Base-by-base conservation (phyloP, 92 coral and sea anemone species). In the Palythoa grandiflora region DNA sequence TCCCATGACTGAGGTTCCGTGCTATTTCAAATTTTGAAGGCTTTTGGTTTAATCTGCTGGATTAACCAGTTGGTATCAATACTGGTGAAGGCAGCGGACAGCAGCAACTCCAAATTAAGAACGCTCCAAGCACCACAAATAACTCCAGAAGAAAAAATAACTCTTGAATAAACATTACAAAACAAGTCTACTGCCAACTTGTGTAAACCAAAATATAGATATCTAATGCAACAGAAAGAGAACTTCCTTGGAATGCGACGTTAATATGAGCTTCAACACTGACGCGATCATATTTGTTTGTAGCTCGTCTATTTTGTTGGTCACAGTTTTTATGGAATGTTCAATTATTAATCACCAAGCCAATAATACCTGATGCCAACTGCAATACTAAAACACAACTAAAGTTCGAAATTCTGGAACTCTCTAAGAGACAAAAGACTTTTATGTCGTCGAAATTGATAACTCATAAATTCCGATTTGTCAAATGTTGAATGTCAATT, bases 81-180 rank as follows among this genome's bases (percentile, higher is more conserved):
- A 81, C 86, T 38, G 86, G 86, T 1, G 75, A n/a, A 1, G 86
- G 86, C 6, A 81, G 10, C n/a, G 75, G 86, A 10, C 86, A 81
- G 54, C 86, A 81, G 21, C 75, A 81, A 52, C 86, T 81, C 76
- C 75, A 81, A 28, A 66, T 1, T 13, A 81, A 1, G 19, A 81
- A 81, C 37, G 74, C 48, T 36, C 50, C 38, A 16, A 66, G 44
- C 20, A 81, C 65, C 13, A 36, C 36, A 7, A 81, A 44, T 74
- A 81, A 51, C 9, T 81, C 75, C 47, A 81, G 44, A 40, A 81
- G 44, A 57, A 80, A 80, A 47, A 80, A 80, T 38, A 80, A 20
- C 57, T 80, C 86, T 66, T 81, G 86, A 15, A 81, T 74, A 66
- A 81, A 65, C 86, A 81, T 81, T 48, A n/a, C 21, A 5, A 5